Evolutionary conservation across 1,140 invertebrate species (phyloP), one percentile per base, ranked within the genome.

Genomic region (Bombus turneri): DNA sequence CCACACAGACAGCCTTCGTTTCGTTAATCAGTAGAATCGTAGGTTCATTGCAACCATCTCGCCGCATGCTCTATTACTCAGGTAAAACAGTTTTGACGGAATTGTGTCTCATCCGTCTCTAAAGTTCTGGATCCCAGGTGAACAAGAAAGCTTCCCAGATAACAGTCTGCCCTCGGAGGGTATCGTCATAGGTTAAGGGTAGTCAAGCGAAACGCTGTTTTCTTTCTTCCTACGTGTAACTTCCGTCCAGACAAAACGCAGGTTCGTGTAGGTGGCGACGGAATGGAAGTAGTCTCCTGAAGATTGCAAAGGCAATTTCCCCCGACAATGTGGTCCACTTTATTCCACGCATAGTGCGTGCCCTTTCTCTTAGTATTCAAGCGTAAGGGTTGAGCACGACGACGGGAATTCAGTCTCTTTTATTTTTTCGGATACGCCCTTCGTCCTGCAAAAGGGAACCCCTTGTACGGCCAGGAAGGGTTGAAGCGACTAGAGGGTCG

Each of bases 271-370:
- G 68, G n/a, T 53, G 81, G 43, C 81, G 72, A 53, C 43, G 59
- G 73, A 66, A 83, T 72, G 83, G 83, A 79, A 22, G 68, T 39
- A 72, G 83, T 76, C 83, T 84, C 53, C 83, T 84, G 83, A 84
- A 84, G 75, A 84, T 84, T 84, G 76, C 83, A 84, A 79, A 84
- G 53, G 83, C 83, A 84, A 84, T 84, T 84, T 84, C 53, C 53
- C 4, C 28, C 68, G 15, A 84, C 83, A 84, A 84, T 84, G 47
- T 34, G 43, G 83, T 34, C 57, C 66, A 71, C 76, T 83, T 83
- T 72, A 62, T 79, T 62, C 57, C 18, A 84, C 83, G 76, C 83
- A 84, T 53, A 76, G 22, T 79, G 83, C 83, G 83, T 72, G 64
- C 75, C 83, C 76, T 57, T 72, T 34, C 76, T 84, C 53, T 84